These are phyloP conservation scores for Platysternon megacephalum DNA, from an alignment of 2,113 vertebrate genomes.

Conservation along the genomic window DNA sequence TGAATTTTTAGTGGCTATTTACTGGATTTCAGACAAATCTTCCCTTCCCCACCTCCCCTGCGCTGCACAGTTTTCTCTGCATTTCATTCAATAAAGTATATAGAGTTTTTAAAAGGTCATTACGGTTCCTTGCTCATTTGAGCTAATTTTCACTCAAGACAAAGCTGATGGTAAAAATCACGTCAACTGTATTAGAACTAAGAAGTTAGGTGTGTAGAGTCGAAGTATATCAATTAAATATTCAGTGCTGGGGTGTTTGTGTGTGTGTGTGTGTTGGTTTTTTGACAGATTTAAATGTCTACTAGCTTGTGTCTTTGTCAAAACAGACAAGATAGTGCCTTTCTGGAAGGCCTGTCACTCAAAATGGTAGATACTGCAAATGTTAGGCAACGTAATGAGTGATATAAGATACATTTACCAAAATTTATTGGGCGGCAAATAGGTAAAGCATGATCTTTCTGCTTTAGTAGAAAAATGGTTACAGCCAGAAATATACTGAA, in stretches of 20 bases:
- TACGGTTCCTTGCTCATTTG: constrained; percentile 52
- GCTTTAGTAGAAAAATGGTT: not conserved
- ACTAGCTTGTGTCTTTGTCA: constrained; percentile 7
- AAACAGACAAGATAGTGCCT: constrained; percentile 17
- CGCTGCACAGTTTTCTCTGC: constrained; percentile 16
- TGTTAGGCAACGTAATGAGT: not conserved
- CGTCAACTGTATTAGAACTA: constrained; percentile 21
- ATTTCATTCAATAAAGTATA: constrained; percentile 62
- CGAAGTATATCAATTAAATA: constrained; percentile 44
- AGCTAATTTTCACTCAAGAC: constrained; percentile 64
- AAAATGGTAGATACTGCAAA: not conserved
- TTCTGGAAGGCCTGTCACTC: constrained; percentile 10
- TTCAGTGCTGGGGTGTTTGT: not conserved
- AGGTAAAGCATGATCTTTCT: not conserved
- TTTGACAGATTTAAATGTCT: constrained; percentile 16
- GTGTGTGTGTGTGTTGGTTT: not conserved
- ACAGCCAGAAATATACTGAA: not conserved
- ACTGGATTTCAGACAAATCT: constrained; percentile 64
- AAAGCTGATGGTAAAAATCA: constrained; percentile 59
- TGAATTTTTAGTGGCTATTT: constrained; percentile 85
- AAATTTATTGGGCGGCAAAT: not conserved
- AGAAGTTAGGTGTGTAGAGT: not conserved
- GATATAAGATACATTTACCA: not conserved
- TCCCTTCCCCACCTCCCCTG: not conserved
- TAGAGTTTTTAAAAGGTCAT: constrained; percentile 62